Evolutionary conservation across 2,888 invertebrate genomes (phyloP).

Genomic region (Phasia obesa): DNA sequence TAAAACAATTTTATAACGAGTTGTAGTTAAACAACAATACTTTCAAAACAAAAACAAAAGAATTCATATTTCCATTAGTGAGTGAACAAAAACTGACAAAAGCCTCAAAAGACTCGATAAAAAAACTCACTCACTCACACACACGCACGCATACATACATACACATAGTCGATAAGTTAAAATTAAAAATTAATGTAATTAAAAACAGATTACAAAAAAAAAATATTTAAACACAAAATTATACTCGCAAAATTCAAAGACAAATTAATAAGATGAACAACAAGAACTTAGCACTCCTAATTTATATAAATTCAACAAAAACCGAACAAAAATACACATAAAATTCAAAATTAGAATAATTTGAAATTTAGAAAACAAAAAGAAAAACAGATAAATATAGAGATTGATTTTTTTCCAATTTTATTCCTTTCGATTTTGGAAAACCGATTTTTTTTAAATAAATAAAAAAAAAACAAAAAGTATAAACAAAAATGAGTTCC

Average conservation of each 20-base stretch:
- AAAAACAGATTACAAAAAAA: neutral
- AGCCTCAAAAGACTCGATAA: constrained; percentile 16
- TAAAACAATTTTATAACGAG: constrained; percentile 48
- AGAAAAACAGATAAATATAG: constrained; percentile 1
- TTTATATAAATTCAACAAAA: constrained; percentile 41
- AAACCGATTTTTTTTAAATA: constrained; percentile 3
- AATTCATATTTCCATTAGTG: constrained; percentile 40
- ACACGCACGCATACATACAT: constrained; percentile 22
- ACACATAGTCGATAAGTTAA: constrained; percentile 38
- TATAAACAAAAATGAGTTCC: constrained; percentile 60
- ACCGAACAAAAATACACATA: constrained; percentile 14
- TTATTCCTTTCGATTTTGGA: constrained; percentile 1
- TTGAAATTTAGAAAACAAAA: constrained; percentile 35
- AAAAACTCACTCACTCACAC: constrained; percentile 20
- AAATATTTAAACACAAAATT: constrained; percentile 42
- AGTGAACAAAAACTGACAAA: constrained; percentile 10
- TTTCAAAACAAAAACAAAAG: constrained; percentile 39
- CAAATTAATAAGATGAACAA: constrained; percentile 31
- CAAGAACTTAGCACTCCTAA: constrained; percentile 56
- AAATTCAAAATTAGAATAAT: constrained; percentile 44
- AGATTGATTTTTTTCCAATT: neutral
- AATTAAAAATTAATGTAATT: neutral
- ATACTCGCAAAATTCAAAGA: constrained; percentile 52
- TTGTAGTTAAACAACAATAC: constrained; percentile 52
- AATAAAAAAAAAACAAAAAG: neutral